Conservation (phyloP, 2,888 invertebrate species). For the Drosophila lutescens region DNA sequence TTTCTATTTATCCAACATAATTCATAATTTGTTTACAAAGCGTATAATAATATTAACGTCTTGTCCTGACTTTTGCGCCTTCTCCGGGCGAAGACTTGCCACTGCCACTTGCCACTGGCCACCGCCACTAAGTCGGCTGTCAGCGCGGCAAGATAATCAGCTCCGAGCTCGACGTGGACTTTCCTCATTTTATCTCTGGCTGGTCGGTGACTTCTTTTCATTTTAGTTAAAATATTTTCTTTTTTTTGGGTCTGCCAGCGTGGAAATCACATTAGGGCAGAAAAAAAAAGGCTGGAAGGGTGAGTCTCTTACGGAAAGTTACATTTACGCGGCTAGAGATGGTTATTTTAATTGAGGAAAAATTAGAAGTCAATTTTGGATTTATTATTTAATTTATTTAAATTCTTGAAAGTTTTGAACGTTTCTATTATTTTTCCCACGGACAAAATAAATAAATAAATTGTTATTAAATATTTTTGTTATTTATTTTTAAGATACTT, state of each 20-base stretch:
- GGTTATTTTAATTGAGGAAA: neutral
- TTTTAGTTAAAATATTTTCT: conserved; percentile 8
- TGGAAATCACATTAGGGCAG: conserved; percentile 21
- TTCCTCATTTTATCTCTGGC: conserved; percentile 21
- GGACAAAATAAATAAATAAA: no score
- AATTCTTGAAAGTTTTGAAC: no score
- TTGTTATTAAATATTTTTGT: no score
- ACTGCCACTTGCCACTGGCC: conserved; percentile 6
- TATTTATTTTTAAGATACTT: no score
- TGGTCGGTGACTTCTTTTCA: conserved; percentile 22
- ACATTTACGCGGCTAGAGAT: conserved; percentile 4
- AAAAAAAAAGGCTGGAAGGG: conserved; percentile 5
- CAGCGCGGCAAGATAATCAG: conserved; percentile 70
- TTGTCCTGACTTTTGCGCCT: conserved; percentile 50
- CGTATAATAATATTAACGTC: conserved; percentile 78
- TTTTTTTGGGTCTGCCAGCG: conserved; percentile 7
- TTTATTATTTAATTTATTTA: no score
- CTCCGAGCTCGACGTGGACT: conserved; percentile 51
- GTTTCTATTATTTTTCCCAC: no score
- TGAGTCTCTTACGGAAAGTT: conserved; percentile 17
- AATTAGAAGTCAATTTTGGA: no score
- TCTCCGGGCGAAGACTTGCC: conserved; percentile 1
- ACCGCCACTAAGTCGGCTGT: conserved; percentile 50
- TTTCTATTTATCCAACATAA: conserved; percentile 79
- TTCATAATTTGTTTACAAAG: conserved; percentile 79